phyloP scores from a whole-genome alignment of 2,797 vertebrate genomes.

The Sphenodon punctatus region DNA sequence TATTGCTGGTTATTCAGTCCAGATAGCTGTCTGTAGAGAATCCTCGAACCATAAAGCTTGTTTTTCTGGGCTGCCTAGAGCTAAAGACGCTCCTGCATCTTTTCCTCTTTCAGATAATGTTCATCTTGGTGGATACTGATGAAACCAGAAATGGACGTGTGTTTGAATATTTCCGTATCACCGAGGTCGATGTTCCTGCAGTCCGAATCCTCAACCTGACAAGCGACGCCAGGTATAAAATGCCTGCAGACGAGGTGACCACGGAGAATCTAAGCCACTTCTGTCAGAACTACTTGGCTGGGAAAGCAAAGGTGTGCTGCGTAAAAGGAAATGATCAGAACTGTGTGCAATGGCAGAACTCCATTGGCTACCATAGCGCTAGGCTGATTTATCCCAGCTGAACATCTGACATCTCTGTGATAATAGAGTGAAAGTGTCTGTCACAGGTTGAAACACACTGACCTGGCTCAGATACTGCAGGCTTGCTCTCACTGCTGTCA shows the following conservation, averaged over 20 bases:
- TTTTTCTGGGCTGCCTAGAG: not conserved
- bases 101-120: constrained; percentile 79
- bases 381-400: not conserved
- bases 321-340: not conserved
- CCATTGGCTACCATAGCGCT: too few relatives aligned
- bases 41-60: too few relatives aligned
- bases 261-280: constrained; percentile 77
- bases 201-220: constrained; percentile 88
- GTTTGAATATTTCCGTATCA: constrained; percentile 87
- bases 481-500: not conserved
- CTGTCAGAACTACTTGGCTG: constrained; percentile 81
- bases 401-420: not conserved
- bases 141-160: constrained; percentile 85
- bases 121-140: constrained; percentile 83
- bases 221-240: constrained; percentile 83
- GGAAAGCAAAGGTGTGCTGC: constrained; percentile 85
- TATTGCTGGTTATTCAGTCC: too few relatives aligned
- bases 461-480: not conserved
- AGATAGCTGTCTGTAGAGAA: too few relatives aligned
- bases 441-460: not conserved
- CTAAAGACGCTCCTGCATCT: not conserved
- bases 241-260: constrained; percentile 83
- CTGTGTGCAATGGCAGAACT: not conserved
- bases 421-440: not conserved
- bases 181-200: constrained; percentile 79